These are phyloP conservation scores for Caenorhabditis sp. DNA, from an alignment of 2,888 invertebrate species.

Conservation along the genomic window DNA sequence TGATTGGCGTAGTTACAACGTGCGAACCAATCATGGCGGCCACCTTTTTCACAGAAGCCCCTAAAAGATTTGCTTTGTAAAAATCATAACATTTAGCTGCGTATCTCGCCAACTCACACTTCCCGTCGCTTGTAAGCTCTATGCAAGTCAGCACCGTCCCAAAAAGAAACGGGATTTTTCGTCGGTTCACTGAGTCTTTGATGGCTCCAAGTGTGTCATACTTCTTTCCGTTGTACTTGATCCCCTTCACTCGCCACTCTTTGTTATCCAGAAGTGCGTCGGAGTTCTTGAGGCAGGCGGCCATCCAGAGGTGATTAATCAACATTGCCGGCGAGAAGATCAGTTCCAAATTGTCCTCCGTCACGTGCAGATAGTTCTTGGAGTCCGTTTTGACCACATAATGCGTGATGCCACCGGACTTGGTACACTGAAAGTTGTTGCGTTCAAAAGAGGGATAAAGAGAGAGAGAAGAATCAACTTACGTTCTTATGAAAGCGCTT, in stretches of 20 bases:
- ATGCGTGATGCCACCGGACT: too few relatives aligned
- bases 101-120: slow-evolving; percentile 17
- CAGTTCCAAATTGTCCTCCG: slow-evolving; percentile 14
- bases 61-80: too few relatives aligned
- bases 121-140: too few relatives aligned
- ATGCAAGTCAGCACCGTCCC: not conserved
- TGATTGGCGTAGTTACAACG: too few relatives aligned
- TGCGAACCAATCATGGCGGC: too few relatives aligned
- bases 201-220: slow-evolving; percentile 4
- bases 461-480: slow-evolving; percentile 1
- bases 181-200: slow-evolving; percentile 26
- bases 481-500: slow-evolving; percentile 15
- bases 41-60: too few relatives aligned
- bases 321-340: slow-evolving; percentile 24
- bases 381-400: slow-evolving; percentile 20
- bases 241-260: slow-evolving; percentile 7
- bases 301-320: slow-evolving; percentile 31
- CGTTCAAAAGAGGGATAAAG: not conserved
- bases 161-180: slow-evolving; percentile 22
- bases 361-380: slow-evolving; percentile 1
- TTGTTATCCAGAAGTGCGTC: slow-evolving; percentile 6
- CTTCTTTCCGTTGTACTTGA: slow-evolving; percentile 9
- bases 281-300: slow-evolving; percentile 16
- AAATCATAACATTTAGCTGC: not conserved
- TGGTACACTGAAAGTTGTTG: not conserved